A percentile compares a stretch with the other conserved stretches of the same genome.
phyloP scores from a whole-genome alignment of 2,888 invertebrate genomes.

The Drosophila picticornis region DNA sequence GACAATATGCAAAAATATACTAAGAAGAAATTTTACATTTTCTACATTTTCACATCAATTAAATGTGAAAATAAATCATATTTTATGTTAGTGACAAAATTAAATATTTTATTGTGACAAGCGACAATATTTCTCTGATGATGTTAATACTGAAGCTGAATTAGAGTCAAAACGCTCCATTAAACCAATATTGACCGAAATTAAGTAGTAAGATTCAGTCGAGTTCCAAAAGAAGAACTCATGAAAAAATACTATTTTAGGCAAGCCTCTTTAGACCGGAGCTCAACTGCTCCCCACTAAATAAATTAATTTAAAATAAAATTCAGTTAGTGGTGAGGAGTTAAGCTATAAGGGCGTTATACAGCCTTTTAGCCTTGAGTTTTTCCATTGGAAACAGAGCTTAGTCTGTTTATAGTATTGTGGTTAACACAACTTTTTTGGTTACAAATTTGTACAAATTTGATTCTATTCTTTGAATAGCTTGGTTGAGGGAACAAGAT shows the following conservation, averaged over 20 bases:
- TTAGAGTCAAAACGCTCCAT: background rate
- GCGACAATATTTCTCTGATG: constrained; percentile 27
- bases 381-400: background rate
- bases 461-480: constrained; percentile 25
- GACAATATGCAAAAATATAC: background rate
- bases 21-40: background rate
- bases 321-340: background rate
- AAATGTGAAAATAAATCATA: background rate
- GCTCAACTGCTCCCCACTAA: background rate
- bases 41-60: background rate
- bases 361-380: background rate
- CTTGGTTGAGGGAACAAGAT: constrained; percentile 14
- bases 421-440: background rate
- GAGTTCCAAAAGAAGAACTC: background rate
- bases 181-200: background rate
- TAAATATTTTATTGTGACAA: background rate
- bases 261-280: background rate
- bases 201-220: background rate
- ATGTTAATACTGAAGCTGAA: constrained; percentile 40
- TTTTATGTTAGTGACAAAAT: too few relatives aligned
- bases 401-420: background rate
- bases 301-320: background rate
- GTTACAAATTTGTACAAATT: constrained; percentile 16
- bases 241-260: background rate
- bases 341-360: background rate